Evolutionary conservation across 2,888 invertebrate species (phyloP).

Genomic region (Drosophila aldrichi): DNA sequence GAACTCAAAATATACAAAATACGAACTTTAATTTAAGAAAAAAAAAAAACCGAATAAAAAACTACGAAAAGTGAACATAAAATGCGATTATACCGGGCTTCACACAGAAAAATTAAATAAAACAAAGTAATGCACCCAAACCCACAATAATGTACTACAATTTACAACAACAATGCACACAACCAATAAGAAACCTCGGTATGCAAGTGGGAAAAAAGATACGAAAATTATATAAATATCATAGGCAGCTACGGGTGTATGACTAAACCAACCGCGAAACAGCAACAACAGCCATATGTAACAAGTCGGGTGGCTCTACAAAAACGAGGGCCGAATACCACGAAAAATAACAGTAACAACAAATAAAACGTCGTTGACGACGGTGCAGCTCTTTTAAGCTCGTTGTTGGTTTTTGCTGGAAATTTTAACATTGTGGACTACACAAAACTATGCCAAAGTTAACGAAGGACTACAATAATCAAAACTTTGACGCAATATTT

Average conservation of each 20-base stretch:
- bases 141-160: conserved; percentile 51
- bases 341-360: conserved; percentile 26
- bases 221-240: conserved; percentile 80
- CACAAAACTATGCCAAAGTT: conserved; percentile 75
- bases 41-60: too few relatives aligned
- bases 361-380: conserved; percentile 25
- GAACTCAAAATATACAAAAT: too few relatives aligned
- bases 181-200: conserved; percentile 68
- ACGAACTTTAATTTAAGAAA: too few relatives aligned
- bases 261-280: conserved; percentile 75
- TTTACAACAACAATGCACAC: conserved; percentile 20
- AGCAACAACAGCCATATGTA: conserved; percentile 57
- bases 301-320: conserved; percentile 71
- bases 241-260: conserved; percentile 70
- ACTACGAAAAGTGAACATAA: background rate
- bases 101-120: conserved; percentile 22
- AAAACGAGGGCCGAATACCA: conserved; percentile 64
- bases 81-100: conserved; percentile 27
- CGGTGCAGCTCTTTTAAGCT: conserved; percentile 29
- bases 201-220: conserved; percentile 67
- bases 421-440: conserved; percentile 64
- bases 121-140: conserved; percentile 48
- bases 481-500: conserved; percentile 35
- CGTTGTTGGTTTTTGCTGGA: conserved; percentile 45
- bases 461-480: conserved; percentile 74